These are phyloP conservation scores for Lepus oiostolus DNA, from an alignment of 2,797 vertebrate species.

Conservation along the genomic window DNA sequence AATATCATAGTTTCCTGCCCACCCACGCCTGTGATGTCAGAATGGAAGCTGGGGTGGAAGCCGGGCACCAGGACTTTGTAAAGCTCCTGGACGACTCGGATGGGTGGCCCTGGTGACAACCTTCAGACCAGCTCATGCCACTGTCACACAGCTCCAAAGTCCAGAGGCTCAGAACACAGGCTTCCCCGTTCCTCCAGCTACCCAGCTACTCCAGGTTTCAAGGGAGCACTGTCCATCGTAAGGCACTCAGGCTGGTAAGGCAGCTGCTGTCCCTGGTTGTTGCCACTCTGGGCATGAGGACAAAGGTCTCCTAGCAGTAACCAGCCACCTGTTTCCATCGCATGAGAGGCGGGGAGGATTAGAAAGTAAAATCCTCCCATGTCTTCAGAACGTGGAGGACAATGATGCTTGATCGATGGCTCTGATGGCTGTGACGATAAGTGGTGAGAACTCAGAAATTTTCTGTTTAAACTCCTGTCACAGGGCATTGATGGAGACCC, in stretches of 20 bases:
- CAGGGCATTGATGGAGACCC: too few species aligned
- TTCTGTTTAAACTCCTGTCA: background rate
- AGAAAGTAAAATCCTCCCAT: background rate
- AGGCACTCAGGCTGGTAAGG: background rate
- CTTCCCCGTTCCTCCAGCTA: background rate
- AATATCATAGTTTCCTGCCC: background rate
- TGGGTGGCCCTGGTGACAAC: rapidly evolving
- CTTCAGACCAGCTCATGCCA: background rate
- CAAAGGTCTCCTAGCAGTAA: background rate
- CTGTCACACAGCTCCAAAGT: background rate
- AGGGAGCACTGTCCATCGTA: too few species aligned
- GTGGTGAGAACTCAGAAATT: background rate
- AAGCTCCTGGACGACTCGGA: background rate
- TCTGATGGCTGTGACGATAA: background rate
- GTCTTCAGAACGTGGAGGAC: background rate
- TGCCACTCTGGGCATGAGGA: background rate
- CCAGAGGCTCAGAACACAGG: background rate
- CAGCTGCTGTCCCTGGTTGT: background rate
- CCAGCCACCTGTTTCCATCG: background rate
- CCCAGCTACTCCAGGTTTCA: background rate
- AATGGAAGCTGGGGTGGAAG: background rate
- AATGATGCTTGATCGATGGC: background rate
- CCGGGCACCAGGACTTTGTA: background rate
- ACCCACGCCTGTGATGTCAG: too few species aligned
- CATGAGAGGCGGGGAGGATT: background rate